Evolutionary conservation across 2,797 vertebrate species (phyloP).

Genomic region (Sebastes iracundus): DNA sequence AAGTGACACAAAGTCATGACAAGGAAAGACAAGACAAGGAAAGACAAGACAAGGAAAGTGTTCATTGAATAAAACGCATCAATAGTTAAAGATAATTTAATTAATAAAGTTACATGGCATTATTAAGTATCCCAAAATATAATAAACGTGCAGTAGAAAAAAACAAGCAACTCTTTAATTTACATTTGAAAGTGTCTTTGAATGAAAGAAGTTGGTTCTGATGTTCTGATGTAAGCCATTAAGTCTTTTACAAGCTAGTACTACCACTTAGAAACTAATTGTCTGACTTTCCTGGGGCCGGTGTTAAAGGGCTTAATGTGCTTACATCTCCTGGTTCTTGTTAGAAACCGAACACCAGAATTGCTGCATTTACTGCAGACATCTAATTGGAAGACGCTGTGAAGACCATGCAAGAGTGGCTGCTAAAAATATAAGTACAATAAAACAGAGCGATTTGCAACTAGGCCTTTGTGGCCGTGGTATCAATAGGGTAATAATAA

Average conservation of each 20-base stretch:
- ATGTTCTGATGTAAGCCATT: not conserved
- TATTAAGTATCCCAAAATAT: not conserved
- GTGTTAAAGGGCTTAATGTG: not conserved
- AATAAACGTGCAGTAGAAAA: not conserved
- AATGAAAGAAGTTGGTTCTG: not conserved
- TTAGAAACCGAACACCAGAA: not conserved
- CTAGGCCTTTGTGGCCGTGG: not conserved
- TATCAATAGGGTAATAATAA: not conserved
- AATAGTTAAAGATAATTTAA: not conserved
- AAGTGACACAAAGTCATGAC: not conserved
- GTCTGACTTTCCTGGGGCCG: not conserved
- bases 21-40: not conserved
- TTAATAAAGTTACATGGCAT: not conserved
- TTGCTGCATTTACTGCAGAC: not conserved
- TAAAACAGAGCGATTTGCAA: not conserved
- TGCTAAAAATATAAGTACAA: not conserved
- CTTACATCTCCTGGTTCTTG: not conserved
- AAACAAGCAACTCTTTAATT: not conserved
- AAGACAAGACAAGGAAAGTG: not conserved
- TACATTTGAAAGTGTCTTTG: not conserved
- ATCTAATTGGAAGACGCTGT: not conserved
- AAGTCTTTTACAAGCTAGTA: not conserved
- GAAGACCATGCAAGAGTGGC: not conserved
- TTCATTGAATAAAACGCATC: not conserved
- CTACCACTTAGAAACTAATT: conserved; percentile 1